Conservation (phyloP, 2,113 vertebrate genomes). For the Pituophis catenifer region DNA sequence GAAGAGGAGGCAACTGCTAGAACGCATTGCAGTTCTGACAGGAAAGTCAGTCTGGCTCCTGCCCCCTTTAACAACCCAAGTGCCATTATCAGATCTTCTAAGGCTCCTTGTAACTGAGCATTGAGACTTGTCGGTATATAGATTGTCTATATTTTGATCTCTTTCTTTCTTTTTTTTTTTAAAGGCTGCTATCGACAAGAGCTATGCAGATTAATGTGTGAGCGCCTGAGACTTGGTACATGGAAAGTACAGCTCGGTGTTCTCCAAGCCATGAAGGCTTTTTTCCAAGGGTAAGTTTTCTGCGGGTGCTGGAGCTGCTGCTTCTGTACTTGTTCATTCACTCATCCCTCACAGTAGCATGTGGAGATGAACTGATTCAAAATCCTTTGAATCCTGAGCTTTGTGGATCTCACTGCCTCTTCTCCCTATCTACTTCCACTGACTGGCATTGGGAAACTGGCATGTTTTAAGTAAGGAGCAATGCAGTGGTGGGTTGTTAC, state of each 20-base stretch:
- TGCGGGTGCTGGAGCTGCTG: background rate
- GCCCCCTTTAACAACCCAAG: background rate
- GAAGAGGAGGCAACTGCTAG: background rate
- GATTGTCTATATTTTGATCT: background rate
- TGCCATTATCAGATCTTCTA: background rate
- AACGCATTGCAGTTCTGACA: background rate
- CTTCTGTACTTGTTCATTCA: background rate
- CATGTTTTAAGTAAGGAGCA: background rate
- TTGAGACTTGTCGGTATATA: background rate
- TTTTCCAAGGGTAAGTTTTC: conserved; percentile 83
- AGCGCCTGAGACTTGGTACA: conserved; percentile 87
- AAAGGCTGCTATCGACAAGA: conserved; percentile 84
- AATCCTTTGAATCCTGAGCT: background rate
- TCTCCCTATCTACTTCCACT: background rate
- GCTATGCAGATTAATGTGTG: conserved; percentile 89
- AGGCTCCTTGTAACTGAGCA: background rate
- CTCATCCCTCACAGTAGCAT: background rate
- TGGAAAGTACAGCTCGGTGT: conserved; percentile 94
- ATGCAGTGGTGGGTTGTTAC: background rate
- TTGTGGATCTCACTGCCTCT: background rate
- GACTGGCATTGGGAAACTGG: background rate
- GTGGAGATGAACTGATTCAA: background rate
- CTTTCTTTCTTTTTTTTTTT: background rate
- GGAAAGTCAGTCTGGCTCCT: background rate
- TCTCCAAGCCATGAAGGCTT: conserved; percentile 89